Percentiles rank a stretch among this genome's conserved stretches.
phyloP scores from a whole-genome alignment of 2,113 vertebrate species.

The Psephotus haematonotus region DNA sequence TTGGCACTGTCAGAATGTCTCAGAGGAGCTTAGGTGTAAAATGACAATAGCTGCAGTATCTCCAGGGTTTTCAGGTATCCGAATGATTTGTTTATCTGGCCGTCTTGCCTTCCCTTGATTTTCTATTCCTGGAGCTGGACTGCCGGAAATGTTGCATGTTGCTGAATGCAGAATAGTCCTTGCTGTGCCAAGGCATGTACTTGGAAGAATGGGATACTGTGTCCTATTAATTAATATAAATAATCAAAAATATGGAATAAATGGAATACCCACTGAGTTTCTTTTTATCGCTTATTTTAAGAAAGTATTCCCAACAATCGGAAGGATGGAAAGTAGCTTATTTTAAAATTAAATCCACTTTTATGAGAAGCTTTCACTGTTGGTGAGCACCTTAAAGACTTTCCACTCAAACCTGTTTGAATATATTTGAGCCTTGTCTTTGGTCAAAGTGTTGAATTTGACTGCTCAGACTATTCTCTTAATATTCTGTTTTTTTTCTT shows the following conservation, averaged over 20 bases:
- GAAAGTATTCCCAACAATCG: not conserved
- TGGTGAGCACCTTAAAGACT: not conserved
- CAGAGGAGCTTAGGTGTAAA: conserved; percentile 31
- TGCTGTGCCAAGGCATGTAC: not conserved
- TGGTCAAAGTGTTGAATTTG: not conserved
- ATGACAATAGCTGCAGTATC: conserved; percentile 29
- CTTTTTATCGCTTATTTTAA: not conserved
- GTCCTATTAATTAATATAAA: not conserved
- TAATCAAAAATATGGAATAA: not conserved
- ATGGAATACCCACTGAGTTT: not conserved
- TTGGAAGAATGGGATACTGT: conserved; percentile 17
- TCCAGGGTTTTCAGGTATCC: conserved; percentile 45
- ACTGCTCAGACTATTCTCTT: not conserved
- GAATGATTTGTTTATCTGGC: not conserved
- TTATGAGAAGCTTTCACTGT: not conserved
- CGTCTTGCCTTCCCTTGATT: not conserved
- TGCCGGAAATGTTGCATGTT: conserved; percentile 1
- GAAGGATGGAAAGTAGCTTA: not conserved
- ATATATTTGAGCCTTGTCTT: not conserved
- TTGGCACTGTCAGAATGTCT: not conserved
- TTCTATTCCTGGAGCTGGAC: not conserved
- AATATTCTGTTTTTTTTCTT: not conserved
- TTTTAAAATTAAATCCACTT: not conserved
- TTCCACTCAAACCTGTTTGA: not conserved
- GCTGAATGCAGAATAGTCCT: not conserved